A percentile compares a stretch with the other conserved stretches of the same genome.
Evolutionary conservation across 2,113 vertebrate genomes (phyloP).

Genomic region (Microcebus lehilahytsara): DNA sequence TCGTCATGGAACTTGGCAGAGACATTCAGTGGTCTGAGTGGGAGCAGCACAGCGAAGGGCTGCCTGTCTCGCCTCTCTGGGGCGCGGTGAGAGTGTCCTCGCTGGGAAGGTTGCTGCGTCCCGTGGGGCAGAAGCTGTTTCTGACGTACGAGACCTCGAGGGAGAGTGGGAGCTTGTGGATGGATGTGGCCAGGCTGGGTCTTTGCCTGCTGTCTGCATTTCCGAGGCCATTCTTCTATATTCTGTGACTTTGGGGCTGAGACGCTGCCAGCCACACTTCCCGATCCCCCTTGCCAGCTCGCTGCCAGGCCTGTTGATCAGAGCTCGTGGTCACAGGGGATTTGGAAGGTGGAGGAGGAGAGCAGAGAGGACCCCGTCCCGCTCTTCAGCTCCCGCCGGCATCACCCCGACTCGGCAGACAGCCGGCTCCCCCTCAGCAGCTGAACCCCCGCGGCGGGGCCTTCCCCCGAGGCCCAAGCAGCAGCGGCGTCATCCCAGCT

Average conservation of each 20-base stretch:
- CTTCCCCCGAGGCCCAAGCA: background rate
- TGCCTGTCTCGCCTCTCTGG: background rate
- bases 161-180: background rate
- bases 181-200: background rate
- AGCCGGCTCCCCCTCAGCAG: no score
- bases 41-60: background rate
- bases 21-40: background rate
- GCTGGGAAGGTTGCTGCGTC: background rate
- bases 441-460: no score
- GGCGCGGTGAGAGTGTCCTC: background rate
- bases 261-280: background rate
- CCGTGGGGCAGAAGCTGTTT: background rate
- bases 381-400: background rate
- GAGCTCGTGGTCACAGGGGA: background rate
- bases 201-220: background rate
- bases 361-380: background rate
- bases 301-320: background rate
- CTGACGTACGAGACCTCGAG: background rate
- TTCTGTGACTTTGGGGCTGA: background rate
- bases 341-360: background rate
- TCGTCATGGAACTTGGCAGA: background rate
- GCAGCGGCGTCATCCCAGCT: background rate
- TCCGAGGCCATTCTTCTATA: background rate
- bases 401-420: background rate
- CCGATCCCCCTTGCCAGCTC: background rate